A percentile compares a stretch with the other conserved stretches of the same genome.
Conservation (phyloP, 2,888 invertebrate species). For the Hirtodrosophila duncani region DNA sequence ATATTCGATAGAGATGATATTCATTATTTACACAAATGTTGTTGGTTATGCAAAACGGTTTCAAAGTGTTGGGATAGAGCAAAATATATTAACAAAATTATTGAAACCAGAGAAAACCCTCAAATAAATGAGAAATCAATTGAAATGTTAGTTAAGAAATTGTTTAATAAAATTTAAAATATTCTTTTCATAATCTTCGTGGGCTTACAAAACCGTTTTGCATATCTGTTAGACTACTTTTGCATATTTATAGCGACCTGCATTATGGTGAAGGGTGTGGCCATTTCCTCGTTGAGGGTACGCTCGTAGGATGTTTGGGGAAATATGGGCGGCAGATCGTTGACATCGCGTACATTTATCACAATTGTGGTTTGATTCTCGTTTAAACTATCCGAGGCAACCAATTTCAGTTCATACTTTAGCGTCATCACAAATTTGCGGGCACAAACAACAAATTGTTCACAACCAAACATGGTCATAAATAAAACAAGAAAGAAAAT, state of each 20-base stretch:
- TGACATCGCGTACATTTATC: constrained; percentile 90
- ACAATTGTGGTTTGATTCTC: constrained; percentile 91
- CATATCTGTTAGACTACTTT: too few species aligned
- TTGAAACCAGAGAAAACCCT: too few species aligned
- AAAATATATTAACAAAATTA: too few species aligned
- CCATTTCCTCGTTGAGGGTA: constrained; percentile 86
- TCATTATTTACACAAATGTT: too few species aligned
- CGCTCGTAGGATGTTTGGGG: constrained; percentile 85
- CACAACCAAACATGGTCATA: constrained; percentile 36
- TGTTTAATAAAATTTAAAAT: too few species aligned
- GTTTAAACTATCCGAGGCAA: constrained; percentile 93
- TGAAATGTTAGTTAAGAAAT: too few species aligned
- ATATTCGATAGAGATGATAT: too few species aligned
- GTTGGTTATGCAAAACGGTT: too few species aligned
- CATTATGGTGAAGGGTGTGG: constrained; percentile 86
- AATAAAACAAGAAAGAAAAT: constrained; percentile 33
- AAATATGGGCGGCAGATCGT: constrained; percentile 92
- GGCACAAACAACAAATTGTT: constrained; percentile 26
- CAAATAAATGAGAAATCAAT: too few species aligned
- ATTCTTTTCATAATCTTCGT: too few species aligned
- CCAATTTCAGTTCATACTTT: constrained; percentile 91
- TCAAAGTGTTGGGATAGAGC: too few species aligned
- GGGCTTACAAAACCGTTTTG: too few species aligned
- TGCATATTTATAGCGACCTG: constrained; percentile 81
- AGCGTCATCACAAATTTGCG: constrained; percentile 11